phyloP scores from a whole-genome alignment of 2,797 vertebrate genomes.

The Oryzias dopingdopingensis region DNA sequence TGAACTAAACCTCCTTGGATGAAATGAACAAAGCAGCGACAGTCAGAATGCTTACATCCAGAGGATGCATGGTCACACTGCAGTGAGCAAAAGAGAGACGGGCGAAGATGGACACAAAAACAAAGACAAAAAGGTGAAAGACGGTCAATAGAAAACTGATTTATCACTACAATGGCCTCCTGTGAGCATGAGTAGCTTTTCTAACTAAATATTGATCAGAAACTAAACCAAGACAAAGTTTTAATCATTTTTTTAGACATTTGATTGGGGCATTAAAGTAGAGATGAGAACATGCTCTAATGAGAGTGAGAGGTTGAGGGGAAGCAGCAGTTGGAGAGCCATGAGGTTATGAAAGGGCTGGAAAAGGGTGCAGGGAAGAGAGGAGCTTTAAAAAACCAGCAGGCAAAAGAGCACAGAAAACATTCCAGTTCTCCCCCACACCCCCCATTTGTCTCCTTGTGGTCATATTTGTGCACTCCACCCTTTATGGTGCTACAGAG shows the following conservation, averaged over 20 bases:
- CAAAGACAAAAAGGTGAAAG: constrained; percentile 42
- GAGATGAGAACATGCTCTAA: constrained; percentile 10
- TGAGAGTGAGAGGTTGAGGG: constrained; percentile 11
- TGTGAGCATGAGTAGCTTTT: not conserved
- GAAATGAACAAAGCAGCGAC: constrained; percentile 47
- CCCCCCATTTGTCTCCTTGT: constrained; percentile 57
- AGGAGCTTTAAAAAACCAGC: constrained; percentile 15
- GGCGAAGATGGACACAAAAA: constrained; percentile 58
- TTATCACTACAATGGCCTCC: not conserved
- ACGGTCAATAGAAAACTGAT: constrained; percentile 17
- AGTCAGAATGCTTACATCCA: constrained; percentile 70
- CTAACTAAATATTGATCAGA: constrained; percentile 2
- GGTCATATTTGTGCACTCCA: constrained; percentile 33
- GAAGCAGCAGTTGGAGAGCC: constrained; percentile 12
- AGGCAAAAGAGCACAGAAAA: constrained; percentile 31
- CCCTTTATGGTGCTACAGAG: constrained; percentile 1
- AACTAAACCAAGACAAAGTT: not conserved
- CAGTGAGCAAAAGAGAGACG: constrained; percentile 61
- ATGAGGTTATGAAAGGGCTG: constrained; percentile 12
- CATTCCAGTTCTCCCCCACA: constrained; percentile 46
- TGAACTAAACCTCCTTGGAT: constrained; percentile 26
- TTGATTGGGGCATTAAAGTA: not conserved
- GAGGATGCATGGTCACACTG: constrained; percentile 63
- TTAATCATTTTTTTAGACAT: not conserved
- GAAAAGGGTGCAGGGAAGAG: constrained; percentile 32